Percentiles rank a stretch among this genome's conserved stretches.
These are phyloP conservation scores for Lontra canadensis DNA, from an alignment of 2,113 vertebrate genomes.

Conservation along the genomic window DNA sequence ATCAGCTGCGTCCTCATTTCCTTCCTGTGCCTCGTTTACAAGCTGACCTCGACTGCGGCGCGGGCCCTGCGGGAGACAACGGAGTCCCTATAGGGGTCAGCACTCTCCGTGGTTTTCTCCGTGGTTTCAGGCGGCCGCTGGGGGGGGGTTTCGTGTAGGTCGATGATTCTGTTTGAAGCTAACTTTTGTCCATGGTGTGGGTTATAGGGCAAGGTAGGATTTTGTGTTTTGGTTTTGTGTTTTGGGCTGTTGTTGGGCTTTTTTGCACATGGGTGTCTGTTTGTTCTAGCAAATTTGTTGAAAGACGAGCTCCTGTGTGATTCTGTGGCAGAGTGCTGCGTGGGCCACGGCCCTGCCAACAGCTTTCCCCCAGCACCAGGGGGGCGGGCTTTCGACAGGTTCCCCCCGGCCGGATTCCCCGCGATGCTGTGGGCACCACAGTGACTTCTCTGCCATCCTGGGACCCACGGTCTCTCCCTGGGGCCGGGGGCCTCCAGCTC, in stretches of 20 bases:
- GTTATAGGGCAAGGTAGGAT: not conserved
- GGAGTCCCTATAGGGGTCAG: rapidly evolving
- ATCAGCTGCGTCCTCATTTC: too few species aligned
- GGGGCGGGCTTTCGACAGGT: too few species aligned
- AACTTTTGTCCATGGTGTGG: not conserved
- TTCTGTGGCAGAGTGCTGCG: not conserved
- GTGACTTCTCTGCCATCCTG: not conserved
- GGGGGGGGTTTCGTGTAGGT: not conserved
- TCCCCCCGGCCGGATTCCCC: not conserved
- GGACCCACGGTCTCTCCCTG: not conserved
- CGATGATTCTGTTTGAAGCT: not conserved
- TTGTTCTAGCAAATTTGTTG: too few species aligned
- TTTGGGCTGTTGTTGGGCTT: not conserved
- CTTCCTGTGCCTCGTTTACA: not conserved
- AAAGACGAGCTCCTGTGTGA: not conserved
- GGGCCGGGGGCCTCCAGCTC: not conserved
- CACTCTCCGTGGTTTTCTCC: not conserved
- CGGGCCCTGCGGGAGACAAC: rapidly evolving
- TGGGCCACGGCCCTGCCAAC: rapidly evolving
- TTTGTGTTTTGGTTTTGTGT: not conserved
- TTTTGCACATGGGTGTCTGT: not conserved
- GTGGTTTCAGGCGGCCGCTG: not conserved
- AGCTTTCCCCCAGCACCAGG: not conserved
- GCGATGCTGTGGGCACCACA: not conserved
- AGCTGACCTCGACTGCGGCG: not conserved